These are phyloP conservation scores for Dendroctonus ponderosae DNA, from an alignment of 1,140 invertebrate genomes.

Conservation along the genomic window DNA sequence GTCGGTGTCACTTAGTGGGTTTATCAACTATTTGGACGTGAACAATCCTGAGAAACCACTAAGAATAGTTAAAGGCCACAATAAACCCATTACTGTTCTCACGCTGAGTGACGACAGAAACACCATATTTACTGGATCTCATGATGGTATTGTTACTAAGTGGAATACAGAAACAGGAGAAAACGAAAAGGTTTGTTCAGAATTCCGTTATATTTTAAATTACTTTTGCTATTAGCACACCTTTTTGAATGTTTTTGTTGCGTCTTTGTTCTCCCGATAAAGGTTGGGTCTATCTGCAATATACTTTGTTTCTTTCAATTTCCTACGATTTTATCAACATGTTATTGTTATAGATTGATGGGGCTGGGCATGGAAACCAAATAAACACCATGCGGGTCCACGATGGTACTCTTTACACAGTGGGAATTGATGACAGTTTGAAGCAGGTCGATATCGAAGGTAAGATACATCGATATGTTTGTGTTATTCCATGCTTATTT, in stretches of 20 bases:
- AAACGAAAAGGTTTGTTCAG: slow-evolving; percentile 35
- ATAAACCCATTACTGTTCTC: slow-evolving; percentile 96
- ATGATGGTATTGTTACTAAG: slow-evolving; percentile 85
- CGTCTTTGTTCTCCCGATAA: too few species aligned
- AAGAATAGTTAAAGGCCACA: slow-evolving; percentile 94
- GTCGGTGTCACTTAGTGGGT: slow-evolving; percentile 90
- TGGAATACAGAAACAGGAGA: slow-evolving; percentile 79
- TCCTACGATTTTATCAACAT: background rate
- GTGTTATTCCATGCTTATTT: background rate
- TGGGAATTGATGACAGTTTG: slow-evolving; percentile 88
- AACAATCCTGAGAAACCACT: slow-evolving; percentile 81
- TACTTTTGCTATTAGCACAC: background rate
- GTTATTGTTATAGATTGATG: slow-evolving; percentile 59
- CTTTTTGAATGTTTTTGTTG: too few species aligned
- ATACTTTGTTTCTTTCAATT: background rate
- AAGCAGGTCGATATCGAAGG: slow-evolving; percentile 66
- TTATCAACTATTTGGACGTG: slow-evolving; percentile 91
- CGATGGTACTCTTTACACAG: slow-evolving; percentile 74
- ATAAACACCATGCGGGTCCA: slow-evolving; percentile 82
- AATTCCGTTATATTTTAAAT: background rate
- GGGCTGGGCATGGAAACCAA: slow-evolving; percentile 91
- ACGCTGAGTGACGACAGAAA: slow-evolving; percentile 72
- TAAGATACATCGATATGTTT: slow-evolving; percentile 42
- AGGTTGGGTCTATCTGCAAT: too few species aligned
- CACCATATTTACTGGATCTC: slow-evolving; percentile 88